Percentiles rank a stretch among this genome's conserved stretches.
Evolutionary conservation across 2,797 vertebrate genomes (phyloP).

Genomic region (Lycodopsis pacificus): DNA sequence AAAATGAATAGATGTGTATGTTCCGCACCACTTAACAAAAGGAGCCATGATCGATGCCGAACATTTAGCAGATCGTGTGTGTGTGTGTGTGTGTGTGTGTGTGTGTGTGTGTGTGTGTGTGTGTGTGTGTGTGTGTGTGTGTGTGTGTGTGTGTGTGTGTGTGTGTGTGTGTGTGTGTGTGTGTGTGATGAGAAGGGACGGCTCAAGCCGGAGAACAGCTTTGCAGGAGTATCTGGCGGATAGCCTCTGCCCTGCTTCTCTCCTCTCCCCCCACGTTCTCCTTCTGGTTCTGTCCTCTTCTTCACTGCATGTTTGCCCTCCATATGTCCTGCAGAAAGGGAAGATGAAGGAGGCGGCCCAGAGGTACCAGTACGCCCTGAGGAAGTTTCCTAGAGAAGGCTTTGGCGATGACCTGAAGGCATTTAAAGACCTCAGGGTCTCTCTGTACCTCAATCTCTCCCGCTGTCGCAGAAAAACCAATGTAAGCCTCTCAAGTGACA

Average conservation of each 20-base stretch:
- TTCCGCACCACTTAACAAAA: slow-evolving; percentile 44
- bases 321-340: slow-evolving; percentile 89
- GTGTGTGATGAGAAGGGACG: slow-evolving; percentile 64
- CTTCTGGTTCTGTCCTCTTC: slow-evolving; percentile 45
- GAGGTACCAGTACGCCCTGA: slow-evolving; percentile 96
- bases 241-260: slow-evolving; percentile 18
- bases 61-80: slow-evolving; percentile 72
- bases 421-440: slow-evolving; percentile 95
- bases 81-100: slow-evolving; percentile 11
- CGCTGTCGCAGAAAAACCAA: slow-evolving; percentile 99
- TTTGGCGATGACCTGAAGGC: slow-evolving; percentile 97
- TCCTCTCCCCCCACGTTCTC: not conserved
- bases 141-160: not conserved
- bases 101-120: slow-evolving; percentile 21
- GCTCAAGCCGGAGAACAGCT: slow-evolving; percentile 38
- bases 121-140: not conserved
- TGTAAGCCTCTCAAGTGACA: slow-evolving; percentile 81
- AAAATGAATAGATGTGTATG: slow-evolving; percentile 45
- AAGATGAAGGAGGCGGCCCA: slow-evolving; percentile 99
- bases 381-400: slow-evolving; percentile 98
- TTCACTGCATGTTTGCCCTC: slow-evolving; percentile 57
- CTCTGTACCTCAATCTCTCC: slow-evolving; percentile 95
- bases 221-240: slow-evolving; percentile 51
- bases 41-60: slow-evolving; percentile 70
- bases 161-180: not conserved